Conservation (phyloP, 1,140 invertebrate genomes). For the Cydia pomonella region DNA sequence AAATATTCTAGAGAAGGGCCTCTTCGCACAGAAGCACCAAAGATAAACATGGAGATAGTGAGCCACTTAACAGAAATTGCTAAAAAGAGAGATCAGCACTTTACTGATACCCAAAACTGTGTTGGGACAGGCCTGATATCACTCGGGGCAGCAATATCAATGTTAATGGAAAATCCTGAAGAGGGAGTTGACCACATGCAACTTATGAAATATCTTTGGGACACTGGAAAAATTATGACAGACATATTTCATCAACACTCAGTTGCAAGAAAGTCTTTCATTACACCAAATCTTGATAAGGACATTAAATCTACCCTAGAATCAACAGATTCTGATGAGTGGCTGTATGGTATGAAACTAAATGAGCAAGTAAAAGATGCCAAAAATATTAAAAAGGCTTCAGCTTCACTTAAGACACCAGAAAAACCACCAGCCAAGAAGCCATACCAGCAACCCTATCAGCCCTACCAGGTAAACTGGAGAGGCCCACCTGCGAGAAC, state of each 20-base stretch:
- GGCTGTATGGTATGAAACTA: not conserved
- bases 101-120: constrained; percentile 2
- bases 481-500: not conserved
- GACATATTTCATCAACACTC: constrained; percentile 18
- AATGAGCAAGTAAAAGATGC: constrained; percentile 5
- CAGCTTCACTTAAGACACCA: constrained; percentile 7
- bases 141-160: constrained; percentile 2
- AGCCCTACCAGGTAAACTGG: constrained; percentile 5
- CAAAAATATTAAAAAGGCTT: constrained; percentile 16
- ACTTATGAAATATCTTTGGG: constrained; percentile 21
- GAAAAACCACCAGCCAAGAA: not conserved
- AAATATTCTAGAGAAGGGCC: constrained; percentile 2
- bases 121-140: not conserved
- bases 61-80: constrained; percentile 12
- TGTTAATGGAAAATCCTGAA: constrained; percentile 19
- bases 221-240: constrained; percentile 8
- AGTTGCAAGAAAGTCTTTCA: constrained; percentile 16
- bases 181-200: constrained; percentile 6
- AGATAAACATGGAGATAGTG: constrained; percentile 24
- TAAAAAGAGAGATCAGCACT: constrained; percentile 19
- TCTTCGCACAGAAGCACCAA: constrained; percentile 13
- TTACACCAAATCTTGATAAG: constrained; percentile 7
- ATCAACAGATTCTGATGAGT: not conserved
- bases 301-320: constrained; percentile 15
- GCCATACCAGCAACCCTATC: not conserved